A percentile compares a stretch with the other conserved stretches of the same genome.
Evolutionary conservation across 2,888 invertebrate species (phyloP).

Genomic region (Bellardia pandia): DNA sequence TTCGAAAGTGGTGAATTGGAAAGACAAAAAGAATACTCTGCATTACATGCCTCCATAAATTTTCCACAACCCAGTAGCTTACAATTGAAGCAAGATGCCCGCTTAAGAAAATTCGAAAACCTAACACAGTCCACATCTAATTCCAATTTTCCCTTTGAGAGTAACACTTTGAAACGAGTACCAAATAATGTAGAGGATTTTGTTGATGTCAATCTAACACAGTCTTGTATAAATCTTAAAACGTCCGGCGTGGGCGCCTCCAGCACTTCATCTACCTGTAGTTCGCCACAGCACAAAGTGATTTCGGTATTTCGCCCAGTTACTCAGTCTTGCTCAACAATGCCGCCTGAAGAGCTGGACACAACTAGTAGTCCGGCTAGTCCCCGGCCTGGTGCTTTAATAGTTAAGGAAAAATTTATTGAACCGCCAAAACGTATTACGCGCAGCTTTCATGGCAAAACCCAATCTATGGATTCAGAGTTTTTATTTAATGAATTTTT

Average conservation of each 20-base stretch:
- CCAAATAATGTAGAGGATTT: constrained; percentile 77
- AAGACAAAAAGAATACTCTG: constrained; percentile 71
- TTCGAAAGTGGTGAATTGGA: constrained; percentile 79
- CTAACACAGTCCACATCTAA: constrained; percentile 82
- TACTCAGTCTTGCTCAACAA: constrained; percentile 58
- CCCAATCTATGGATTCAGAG: constrained; percentile 83
- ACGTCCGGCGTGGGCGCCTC: constrained; percentile 72
- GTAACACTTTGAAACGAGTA: constrained; percentile 80
- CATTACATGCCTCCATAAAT: constrained; percentile 80
- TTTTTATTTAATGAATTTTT: constrained; percentile 81
- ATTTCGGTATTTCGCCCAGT: constrained; percentile 56
- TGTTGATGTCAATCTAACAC: constrained; percentile 77
- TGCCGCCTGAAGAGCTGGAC: constrained; percentile 42
- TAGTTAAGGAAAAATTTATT: constrained; percentile 85
- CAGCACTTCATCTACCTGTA: constrained; percentile 62
- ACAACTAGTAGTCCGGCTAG: constrained; percentile 69
- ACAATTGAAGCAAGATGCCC: constrained; percentile 79
- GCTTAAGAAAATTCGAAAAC: constrained; percentile 81
- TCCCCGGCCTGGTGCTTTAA: constrained; percentile 83
- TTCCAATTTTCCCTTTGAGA: constrained; percentile 82
- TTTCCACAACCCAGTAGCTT: constrained; percentile 77
- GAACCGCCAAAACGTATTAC: constrained; percentile 85
- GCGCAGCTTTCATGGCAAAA: constrained; percentile 83
- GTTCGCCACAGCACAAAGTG: constrained; percentile 76
- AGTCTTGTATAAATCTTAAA: constrained; percentile 81